phyloP scores from a whole-genome alignment of 1,140 invertebrate genomes.

The Eumaeus atala region DNA sequence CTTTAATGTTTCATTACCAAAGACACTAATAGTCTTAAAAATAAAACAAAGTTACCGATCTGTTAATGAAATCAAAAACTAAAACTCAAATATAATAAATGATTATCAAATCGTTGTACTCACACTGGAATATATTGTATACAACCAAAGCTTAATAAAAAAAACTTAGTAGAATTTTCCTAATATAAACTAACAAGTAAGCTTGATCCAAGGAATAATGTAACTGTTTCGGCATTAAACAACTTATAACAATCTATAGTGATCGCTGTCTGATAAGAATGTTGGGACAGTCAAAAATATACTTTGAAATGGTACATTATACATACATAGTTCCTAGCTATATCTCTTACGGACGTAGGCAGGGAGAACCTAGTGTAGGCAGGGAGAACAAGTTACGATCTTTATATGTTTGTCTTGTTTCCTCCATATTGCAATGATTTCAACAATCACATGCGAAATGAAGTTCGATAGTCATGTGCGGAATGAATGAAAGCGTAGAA shows the following conservation, averaged over 20 bases:
- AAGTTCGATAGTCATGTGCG: too few species aligned
- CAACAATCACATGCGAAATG: too few species aligned
- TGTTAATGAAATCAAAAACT: background rate
- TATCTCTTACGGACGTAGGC: too few species aligned
- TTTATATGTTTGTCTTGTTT: too few species aligned
- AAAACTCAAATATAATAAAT: background rate
- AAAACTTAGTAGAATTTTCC: constrained; percentile 1
- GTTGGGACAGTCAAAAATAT: too few species aligned
- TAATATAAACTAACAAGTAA: background rate
- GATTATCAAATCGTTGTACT: constrained; percentile 6
- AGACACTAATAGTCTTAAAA: background rate
- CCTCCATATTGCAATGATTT: too few species aligned
- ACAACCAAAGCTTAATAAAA: background rate
- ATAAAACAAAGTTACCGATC: constrained; percentile 6
- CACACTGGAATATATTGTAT: constrained; percentile 5
- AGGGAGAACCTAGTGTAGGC: too few species aligned
- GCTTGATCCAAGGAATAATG: constrained; percentile 9
- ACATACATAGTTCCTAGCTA: too few species aligned
- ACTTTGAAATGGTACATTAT: too few species aligned
- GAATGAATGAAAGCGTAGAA: too few species aligned
- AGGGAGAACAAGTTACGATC: too few species aligned
- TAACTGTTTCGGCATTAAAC: constrained; percentile 2
- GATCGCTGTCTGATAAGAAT: background rate
- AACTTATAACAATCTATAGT: constrained; percentile 1
- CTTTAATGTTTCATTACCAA: constrained; percentile 1